phyloP scores from a whole-genome alignment of 2,113 vertebrate species.

The Micronycteris hirsuta region DNA sequence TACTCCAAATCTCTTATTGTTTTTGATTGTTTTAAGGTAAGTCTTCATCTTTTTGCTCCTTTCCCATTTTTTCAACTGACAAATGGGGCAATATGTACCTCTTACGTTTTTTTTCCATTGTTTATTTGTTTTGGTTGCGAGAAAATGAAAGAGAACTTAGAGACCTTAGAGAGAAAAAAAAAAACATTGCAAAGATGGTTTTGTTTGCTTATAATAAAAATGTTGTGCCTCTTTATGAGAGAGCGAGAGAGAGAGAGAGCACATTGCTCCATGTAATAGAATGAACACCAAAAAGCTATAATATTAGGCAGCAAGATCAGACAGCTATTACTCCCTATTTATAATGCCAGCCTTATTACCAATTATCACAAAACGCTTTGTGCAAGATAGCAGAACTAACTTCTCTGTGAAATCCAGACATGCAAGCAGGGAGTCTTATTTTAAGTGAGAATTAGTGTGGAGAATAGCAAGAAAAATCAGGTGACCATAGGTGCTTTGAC shows the following conservation, averaged over 20 bases:
- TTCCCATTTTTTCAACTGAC: neutral
- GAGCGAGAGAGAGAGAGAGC: neutral
- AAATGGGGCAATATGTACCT: neutral
- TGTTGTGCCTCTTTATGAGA: neutral
- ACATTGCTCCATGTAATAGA: neutral
- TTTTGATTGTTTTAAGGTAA: neutral
- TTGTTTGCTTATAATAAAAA: neutral
- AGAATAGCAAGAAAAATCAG: neutral
- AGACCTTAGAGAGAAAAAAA: neutral
- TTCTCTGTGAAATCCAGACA: neutral
- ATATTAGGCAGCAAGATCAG: neutral
- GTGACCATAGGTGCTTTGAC: neutral
- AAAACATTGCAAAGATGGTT: neutral
- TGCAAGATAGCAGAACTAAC: neutral
- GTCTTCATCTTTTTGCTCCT: neutral
- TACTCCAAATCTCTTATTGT: neutral
- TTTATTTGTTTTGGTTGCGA: neutral
- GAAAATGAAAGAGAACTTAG: neutral
- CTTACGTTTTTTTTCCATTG: neutral
- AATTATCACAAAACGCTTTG: neutral
- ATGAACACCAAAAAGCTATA: neutral
- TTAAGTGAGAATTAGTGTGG: neutral
- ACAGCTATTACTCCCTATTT: neutral
- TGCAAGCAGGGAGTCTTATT: neutral
- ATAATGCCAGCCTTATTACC: neutral